phyloP scores from a whole-genome alignment of 2,797 vertebrate genomes.

The Rhinophrynus dorsalis region DNA sequence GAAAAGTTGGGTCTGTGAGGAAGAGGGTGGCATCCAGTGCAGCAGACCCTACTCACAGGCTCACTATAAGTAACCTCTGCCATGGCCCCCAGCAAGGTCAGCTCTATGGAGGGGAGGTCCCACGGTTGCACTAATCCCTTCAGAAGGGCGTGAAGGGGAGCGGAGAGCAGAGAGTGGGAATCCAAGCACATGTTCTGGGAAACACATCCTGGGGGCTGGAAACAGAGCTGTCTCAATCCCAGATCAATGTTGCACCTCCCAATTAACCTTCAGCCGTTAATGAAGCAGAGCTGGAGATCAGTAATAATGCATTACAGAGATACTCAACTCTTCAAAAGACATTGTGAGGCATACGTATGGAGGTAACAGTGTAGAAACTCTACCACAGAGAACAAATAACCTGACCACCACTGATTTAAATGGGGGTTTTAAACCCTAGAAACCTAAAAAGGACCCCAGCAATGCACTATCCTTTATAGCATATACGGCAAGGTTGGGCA shows the following conservation, averaged over 20 bases:
- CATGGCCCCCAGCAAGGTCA: conserved; percentile 80
- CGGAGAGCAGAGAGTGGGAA: conserved; percentile 54
- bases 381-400: not conserved
- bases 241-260: conserved; percentile 41
- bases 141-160: conserved; percentile 87
- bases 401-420: no score
- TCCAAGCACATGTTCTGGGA: conserved; percentile 49
- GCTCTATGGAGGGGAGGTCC: conserved; percentile 8
- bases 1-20: conserved; percentile 5
- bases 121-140: conserved; percentile 72
- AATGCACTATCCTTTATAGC: no score
- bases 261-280: conserved; percentile 45
- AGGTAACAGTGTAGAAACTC: not conserved
- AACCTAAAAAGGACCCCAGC: no score
- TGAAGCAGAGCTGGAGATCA: not conserved
- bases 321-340: not conserved
- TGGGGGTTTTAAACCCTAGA: no score
- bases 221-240: conserved; percentile 24
- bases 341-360: no score
- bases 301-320: conserved; percentile 1
- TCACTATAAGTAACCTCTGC: conserved; percentile 59
- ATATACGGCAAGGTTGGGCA: no score
- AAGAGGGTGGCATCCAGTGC: conserved; percentile 19
- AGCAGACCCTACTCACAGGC: conserved; percentile 12
- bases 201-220: conserved; percentile 52